A percentile compares a stretch with the other conserved stretches of the same genome.
Conservation (phyloP, 2,888 invertebrate species). For the Lutraria lutraria region DNA sequence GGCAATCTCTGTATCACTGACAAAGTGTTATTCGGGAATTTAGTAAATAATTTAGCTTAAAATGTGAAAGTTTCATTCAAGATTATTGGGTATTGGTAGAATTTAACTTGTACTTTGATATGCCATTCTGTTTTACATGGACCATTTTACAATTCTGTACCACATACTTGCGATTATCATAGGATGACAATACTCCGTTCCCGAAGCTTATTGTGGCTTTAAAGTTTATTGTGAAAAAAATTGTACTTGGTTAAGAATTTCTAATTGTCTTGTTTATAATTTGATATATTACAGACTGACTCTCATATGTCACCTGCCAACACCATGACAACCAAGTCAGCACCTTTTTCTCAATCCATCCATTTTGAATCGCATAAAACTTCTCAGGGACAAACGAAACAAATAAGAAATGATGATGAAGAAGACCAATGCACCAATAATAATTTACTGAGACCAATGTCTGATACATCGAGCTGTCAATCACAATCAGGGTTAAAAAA, state of each 20-base stretch:
- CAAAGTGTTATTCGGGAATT: too few species aligned
- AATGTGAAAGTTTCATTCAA: too few species aligned
- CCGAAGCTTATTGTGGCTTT: too few species aligned
- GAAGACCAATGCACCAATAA: conserved; percentile 37
- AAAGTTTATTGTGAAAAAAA: too few species aligned
- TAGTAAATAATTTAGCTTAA: too few species aligned
- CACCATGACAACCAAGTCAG: conserved; percentile 43
- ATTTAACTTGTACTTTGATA: too few species aligned
- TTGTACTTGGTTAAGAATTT: background rate
- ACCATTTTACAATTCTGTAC: too few species aligned
- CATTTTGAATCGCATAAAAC: conserved; percentile 41
- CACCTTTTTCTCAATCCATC: conserved; percentile 35
- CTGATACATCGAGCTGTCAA: conserved; percentile 51
- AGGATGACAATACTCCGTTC: too few species aligned
- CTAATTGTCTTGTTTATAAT: background rate
- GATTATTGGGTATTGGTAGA: too few species aligned
- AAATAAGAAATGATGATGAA: conserved; percentile 38
- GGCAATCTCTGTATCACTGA: too few species aligned
- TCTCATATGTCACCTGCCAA: conserved; percentile 24
- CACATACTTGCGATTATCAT: too few species aligned
- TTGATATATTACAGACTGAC: conserved; percentile 1
- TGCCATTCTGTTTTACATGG: too few species aligned
- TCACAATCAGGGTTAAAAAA: conserved; percentile 62
- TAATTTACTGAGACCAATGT: conserved; percentile 54
- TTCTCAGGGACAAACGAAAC: conserved; percentile 55